Base-by-base conservation (phyloP, 2,797 vertebrate species). In the Gymnothorax reevesii region DNA sequence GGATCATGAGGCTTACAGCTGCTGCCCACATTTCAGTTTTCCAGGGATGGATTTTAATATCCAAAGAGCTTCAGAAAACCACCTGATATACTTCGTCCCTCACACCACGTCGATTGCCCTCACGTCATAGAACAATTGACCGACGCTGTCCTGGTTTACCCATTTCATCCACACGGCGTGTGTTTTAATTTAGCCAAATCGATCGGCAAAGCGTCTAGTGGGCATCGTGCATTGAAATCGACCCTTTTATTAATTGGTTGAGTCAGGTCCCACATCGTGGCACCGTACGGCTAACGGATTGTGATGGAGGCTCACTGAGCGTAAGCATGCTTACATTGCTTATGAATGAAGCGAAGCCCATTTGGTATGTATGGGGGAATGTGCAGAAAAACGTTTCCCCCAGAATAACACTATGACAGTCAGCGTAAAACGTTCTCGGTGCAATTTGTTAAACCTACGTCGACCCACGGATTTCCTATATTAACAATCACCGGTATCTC, bases 41-140 rank as follows among this genome's bases (percentile, higher is more conserved):
- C 15, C 25, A 54, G 73, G 10, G 64, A 82, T 52, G 13, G 62
- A 87, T 85, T 59, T 84, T 69, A 82, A 79, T 20, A 54, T 79
- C 75, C 22, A 79, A 6, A 79, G 20, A 15, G 49, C 42, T 79
- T 79, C 17, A 79, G 42, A 79, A 42, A 52, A 79, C 17, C 75
- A 79, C 13, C n/a, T 79, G 75, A 79, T 17, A n/a, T 13, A 77
- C 20, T 77, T 77, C 33, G 49, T 42, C 13, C 73, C 73, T 12
- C 12, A 4, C 15, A 77, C 33, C 33, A 13, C 13, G 73, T 77
- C 73, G 73, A 77, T 49, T 77, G 73, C 49, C 73, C 73, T 77
- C 12, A 49, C 73, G 73, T 77, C 73, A 17, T 77, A 42, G 12
- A 77, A 77, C 75, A 52, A 79, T 79, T 79, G 75, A 79, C 17